Percentiles rank a stretch among this genome's conserved stretches.
Conservation (phyloP, 2,113 vertebrate genomes). For the Zosterops lateralis region DNA sequence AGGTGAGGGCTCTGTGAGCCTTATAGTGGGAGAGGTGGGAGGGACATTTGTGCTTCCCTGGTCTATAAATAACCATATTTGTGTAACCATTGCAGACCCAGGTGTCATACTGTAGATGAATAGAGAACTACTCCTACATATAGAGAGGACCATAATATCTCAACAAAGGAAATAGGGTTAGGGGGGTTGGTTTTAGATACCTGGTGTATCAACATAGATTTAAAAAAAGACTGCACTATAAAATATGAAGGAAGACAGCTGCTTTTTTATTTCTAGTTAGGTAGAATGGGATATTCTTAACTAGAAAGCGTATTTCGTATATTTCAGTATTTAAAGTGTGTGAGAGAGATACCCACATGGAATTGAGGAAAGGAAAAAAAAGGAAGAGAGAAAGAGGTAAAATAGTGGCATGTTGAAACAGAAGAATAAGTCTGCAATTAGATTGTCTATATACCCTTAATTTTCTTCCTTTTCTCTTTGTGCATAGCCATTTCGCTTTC, state of each 20-base stretch:
- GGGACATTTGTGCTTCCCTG: neutral
- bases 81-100: constrained; percentile 22
- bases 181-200: neutral
- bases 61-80: constrained; percentile 40
- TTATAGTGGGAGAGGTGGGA: neutral
- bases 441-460: neutral
- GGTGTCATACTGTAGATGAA: neutral
- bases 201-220: neutral
- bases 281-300: neutral
- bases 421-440: neutral
- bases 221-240: neutral
- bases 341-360: neutral
- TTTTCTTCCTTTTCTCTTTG: neutral
- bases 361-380: neutral
- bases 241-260: neutral
- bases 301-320: neutral
- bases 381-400: neutral
- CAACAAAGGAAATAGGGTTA: neutral
- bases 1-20: constrained; percentile 41
- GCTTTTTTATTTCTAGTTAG: neutral
- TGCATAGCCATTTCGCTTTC: neutral
- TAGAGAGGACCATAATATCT: neutral
- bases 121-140: neutral
- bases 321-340: neutral
- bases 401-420: neutral